Conservation (phyloP, 2,797 vertebrate genomes). For the Trachurus trachurus region DNA sequence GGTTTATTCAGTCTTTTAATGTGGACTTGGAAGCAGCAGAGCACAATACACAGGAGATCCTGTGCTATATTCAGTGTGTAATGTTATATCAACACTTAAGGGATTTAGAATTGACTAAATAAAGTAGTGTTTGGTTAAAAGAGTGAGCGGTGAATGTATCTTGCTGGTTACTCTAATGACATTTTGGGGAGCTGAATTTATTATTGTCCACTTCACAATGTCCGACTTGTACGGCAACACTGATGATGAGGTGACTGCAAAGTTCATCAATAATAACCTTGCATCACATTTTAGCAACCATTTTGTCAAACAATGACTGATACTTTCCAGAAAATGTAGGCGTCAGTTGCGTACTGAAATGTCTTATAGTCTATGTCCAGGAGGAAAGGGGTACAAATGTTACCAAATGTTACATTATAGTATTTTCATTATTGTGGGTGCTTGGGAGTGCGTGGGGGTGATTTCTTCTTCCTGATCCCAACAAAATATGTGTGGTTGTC, state of each 20-base stretch:
- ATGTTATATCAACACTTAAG: neutral
- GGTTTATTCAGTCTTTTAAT: neutral
- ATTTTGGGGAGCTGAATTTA: neutral
- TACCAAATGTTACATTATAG: neutral
- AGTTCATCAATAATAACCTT: neutral
- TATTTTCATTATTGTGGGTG: neutral
- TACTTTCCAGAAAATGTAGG: neutral
- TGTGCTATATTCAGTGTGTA: neutral
- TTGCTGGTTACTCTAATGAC: neutral
- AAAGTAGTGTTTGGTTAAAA: neutral
- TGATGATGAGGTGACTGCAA: neutral
- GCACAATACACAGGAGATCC: neutral
- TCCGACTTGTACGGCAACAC: neutral
- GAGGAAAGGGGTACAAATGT: too few relatives aligned
- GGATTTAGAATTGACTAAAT: neutral
- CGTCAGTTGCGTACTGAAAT: neutral
- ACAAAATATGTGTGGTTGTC: too few relatives aligned
- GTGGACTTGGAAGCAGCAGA: neutral
- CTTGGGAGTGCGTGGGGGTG: too few relatives aligned
- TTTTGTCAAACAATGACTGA: neutral
- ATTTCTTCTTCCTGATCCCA: too few relatives aligned
- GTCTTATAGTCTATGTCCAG: neutral
- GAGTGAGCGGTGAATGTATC: neutral
- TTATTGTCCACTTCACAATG: neutral
- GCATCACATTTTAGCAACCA: neutral